phyloP scores from a whole-genome alignment of 2,113 vertebrate genomes.

The Eolophus roseicapilla region DNA sequence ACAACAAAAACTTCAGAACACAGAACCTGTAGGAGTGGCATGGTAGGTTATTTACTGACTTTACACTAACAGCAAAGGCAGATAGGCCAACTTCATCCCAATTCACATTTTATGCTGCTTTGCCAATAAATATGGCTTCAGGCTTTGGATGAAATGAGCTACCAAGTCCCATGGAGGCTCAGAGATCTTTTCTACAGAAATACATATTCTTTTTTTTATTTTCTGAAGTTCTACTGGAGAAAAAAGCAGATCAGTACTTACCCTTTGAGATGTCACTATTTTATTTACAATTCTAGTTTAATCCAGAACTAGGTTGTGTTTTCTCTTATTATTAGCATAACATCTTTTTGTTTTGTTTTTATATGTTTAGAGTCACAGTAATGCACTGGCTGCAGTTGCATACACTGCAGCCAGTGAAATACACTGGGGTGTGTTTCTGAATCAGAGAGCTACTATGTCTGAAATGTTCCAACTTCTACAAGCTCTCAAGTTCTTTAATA shows the following conservation, averaged over 20 bases:
- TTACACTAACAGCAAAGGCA: not conserved
- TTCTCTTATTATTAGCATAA: not conserved
- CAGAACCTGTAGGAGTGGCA: not conserved
- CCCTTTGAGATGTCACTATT: not conserved
- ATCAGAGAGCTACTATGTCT: constrained; percentile 18
- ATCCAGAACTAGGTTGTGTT: not conserved
- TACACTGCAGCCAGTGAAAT: not conserved
- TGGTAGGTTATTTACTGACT: not conserved
- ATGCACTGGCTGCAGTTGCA: not conserved
- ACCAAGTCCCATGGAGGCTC: not conserved
- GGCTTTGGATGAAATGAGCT: not conserved
- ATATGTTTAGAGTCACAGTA: constrained; percentile 8
- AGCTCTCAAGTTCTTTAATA: constrained; percentile 9
- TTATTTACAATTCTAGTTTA: not conserved
- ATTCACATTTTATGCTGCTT: not conserved
- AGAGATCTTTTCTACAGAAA: not conserved
- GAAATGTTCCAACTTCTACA: constrained; percentile 23
- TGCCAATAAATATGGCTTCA: not conserved
- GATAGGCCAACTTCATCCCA: not conserved
- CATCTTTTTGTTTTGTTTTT: constrained; percentile 42
- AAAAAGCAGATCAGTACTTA: not conserved
- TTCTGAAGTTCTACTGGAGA: not conserved
- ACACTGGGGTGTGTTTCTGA: not conserved
- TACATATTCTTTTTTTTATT: not conserved
- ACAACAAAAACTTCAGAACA: not conserved